Evolutionary conservation across 2,888 invertebrate species (phyloP).

Genomic region (Folsomia manolachei): DNA sequence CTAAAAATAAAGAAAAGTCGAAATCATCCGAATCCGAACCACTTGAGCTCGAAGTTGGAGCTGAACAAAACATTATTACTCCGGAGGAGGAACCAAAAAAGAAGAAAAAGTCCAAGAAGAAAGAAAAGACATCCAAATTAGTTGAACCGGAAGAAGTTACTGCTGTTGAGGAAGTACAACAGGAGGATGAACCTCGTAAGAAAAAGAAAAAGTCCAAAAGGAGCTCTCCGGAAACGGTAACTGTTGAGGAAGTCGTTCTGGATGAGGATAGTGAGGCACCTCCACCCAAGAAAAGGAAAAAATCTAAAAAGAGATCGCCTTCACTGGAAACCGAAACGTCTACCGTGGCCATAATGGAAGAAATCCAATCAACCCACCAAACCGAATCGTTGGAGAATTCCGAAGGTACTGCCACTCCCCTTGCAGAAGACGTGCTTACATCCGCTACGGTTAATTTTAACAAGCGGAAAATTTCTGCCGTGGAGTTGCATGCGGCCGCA

Average conservation of each 20-base stretch:
- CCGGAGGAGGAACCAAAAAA: slow-evolving; percentile 1
- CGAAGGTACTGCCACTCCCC: background rate
- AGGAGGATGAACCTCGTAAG: background rate
- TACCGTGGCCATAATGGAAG: background rate
- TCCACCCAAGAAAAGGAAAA: slow-evolving; percentile 20
- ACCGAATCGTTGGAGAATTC: background rate
- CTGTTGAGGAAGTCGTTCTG: background rate
- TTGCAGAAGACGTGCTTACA: background rate
- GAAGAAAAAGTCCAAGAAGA: slow-evolving; percentile 11
- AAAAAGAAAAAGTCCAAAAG: slow-evolving; percentile 4
- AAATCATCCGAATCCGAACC: background rate
- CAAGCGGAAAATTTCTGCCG: slow-evolving; percentile 4
- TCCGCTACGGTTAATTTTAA: background rate
- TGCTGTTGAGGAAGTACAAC: background rate
- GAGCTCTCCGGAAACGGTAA: background rate
- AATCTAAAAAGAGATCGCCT: background rate
- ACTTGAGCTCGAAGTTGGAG: background rate
- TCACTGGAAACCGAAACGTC: background rate
- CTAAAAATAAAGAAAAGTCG: slow-evolving; percentile 2
- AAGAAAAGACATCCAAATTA: background rate
- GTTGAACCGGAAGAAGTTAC: slow-evolving; percentile 6
- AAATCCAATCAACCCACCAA: background rate
- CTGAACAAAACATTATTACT: background rate
- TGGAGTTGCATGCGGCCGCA: slow-evolving; percentile 10
- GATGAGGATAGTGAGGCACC: background rate